A percentile compares a stretch with the other conserved stretches of the same genome.
Conservation (phyloP, 2,797 vertebrate species). For the Notolabrus celidotus region DNA sequence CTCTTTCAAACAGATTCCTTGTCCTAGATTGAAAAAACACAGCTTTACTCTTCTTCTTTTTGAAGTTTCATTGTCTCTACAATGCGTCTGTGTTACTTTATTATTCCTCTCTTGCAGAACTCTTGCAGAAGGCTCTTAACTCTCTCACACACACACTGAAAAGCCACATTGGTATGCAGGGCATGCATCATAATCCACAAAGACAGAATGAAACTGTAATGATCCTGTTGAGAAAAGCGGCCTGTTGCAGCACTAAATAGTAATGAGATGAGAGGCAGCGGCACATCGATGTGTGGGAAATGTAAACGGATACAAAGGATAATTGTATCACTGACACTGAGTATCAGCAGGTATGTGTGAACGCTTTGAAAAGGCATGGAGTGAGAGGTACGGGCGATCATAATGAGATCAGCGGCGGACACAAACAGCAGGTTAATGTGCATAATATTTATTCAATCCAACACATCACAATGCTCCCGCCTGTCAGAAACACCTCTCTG, state of each 20-base stretch:
- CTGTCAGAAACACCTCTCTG: background rate
- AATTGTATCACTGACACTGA: constrained; percentile 7
- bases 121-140: background rate
- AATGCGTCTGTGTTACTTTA: background rate
- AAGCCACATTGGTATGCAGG: constrained; percentile 27
- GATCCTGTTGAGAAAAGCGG: constrained; percentile 32
- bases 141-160: background rate
- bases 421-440: background rate
- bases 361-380: background rate
- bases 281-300: constrained; percentile 4
- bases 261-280: constrained; percentile 17
- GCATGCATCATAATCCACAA: constrained; percentile 14
- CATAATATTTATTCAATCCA: constrained; percentile 17
- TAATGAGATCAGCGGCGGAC: constrained; percentile 22
- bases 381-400: background rate
- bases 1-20: background rate
- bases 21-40: background rate
- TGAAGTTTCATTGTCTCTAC: constrained; percentile 3
- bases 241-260: constrained; percentile 11
- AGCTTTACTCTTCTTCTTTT: background rate
- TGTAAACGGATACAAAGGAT: constrained; percentile 2
- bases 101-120: constrained; percentile 14
- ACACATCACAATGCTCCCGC: constrained; percentile 1
- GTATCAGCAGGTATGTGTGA: background rate
- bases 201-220: constrained; percentile 37